These are phyloP conservation scores for Momotus momota DNA, from an alignment of 2,797 vertebrate genomes.

Conservation along the genomic window DNA sequence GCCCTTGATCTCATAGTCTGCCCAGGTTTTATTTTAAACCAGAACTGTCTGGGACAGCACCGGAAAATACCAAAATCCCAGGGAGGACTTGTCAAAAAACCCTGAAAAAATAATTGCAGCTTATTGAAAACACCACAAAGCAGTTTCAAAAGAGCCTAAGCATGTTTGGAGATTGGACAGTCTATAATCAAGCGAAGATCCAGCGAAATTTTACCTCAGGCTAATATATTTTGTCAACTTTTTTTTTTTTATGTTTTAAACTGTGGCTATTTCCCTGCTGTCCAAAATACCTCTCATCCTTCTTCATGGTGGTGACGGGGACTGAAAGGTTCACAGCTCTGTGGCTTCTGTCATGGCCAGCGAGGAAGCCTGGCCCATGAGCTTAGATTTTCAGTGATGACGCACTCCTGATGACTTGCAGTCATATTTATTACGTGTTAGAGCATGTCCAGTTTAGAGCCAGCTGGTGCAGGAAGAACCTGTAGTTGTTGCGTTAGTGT, in stretches of 20 bases:
- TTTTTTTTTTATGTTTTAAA: background rate
- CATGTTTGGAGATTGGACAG: background rate
- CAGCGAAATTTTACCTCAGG: constrained; percentile 57
- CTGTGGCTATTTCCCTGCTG: background rate
- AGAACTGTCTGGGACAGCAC: background rate
- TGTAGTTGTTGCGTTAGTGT: background rate
- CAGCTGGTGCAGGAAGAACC: background rate
- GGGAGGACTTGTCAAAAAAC: constrained; percentile 26
- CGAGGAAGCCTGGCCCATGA: background rate
- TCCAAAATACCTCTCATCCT: constrained; percentile 44
- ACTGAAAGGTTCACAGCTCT: background rate
- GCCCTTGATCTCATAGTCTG: background rate
- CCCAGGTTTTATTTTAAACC: constrained; percentile 28
- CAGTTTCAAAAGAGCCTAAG: background rate
- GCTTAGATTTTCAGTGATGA: background rate
- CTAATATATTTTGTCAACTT: constrained; percentile 59
- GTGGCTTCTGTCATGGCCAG: background rate
- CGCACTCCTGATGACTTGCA: background rate
- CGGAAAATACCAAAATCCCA: constrained; percentile 41
- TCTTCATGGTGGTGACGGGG: background rate
- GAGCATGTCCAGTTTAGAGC: background rate
- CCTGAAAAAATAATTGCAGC: constrained; percentile 56
- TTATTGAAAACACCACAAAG: constrained; percentile 20
- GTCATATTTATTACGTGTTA: background rate
- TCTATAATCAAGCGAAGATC: constrained; percentile 28